phyloP scores from a whole-genome alignment of 2,888 invertebrate genomes.

The Scaptomyza caliginosa region DNA sequence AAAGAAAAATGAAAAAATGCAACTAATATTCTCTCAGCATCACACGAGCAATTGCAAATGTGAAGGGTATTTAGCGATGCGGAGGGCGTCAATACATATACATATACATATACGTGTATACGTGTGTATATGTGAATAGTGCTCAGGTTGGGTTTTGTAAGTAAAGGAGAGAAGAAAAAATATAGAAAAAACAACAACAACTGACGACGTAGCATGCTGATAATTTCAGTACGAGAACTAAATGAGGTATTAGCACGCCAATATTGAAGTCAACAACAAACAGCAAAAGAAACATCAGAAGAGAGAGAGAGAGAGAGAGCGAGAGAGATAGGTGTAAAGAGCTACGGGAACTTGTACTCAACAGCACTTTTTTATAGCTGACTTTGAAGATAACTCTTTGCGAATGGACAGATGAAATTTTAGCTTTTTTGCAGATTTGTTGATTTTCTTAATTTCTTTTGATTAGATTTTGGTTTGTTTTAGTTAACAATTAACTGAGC shows the following conservation, averaged over 20 bases:
- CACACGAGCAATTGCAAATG: conserved; percentile 36
- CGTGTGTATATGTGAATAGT: conserved; percentile 5
- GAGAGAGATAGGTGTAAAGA: no score
- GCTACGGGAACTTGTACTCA: not conserved
- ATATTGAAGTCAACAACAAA: conserved; percentile 67
- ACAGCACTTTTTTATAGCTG: not conserved
- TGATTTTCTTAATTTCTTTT: not conserved
- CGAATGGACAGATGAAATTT: conserved; percentile 9
- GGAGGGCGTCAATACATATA: not conserved
- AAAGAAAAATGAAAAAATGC: conserved; percentile 32
- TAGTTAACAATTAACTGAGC: not conserved
- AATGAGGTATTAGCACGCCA: conserved; percentile 83
- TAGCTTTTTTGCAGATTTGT: not conserved
- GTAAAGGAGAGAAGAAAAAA: no score
- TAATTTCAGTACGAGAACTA: conserved; percentile 77
- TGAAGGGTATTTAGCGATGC: not conserved
- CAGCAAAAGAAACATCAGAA: conserved; percentile 5
- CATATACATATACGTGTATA: not conserved
- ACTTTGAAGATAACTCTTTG: not conserved
- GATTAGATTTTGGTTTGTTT: not conserved
- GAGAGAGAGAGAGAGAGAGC: not conserved
- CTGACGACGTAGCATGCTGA: conserved; percentile 49
- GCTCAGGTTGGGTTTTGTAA: conserved; percentile 18
- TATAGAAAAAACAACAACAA: not conserved
- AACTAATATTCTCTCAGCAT: conserved; percentile 68